Percentiles rank a stretch among this genome's conserved stretches.
Conservation (phyloP, 2,888 invertebrate genomes). For the Torymus auratus region DNA sequence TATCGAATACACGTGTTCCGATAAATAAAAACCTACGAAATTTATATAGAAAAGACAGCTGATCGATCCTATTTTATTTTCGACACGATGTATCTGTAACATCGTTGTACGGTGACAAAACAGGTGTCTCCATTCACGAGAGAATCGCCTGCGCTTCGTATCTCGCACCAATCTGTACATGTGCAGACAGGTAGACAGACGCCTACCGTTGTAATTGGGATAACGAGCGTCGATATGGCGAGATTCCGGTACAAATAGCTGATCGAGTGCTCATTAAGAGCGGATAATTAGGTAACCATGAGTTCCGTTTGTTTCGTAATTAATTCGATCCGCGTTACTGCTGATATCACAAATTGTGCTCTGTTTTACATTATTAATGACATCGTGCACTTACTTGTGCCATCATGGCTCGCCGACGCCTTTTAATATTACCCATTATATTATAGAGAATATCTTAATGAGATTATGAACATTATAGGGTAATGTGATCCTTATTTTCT, state of each 20-base stretch:
- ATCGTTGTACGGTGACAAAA: conserved; percentile 1
- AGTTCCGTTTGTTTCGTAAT: conserved; percentile 29
- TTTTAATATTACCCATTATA: too few species aligned
- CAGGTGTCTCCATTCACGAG: conserved; percentile 6
- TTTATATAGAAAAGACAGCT: too few species aligned
- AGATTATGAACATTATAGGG: too few species aligned
- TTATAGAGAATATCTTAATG: too few species aligned
- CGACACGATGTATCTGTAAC: not conserved
- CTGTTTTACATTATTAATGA: conserved; percentile 33
- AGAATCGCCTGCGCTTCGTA: not conserved
- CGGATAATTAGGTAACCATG: conserved; percentile 34
- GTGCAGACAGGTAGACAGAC: not conserved
- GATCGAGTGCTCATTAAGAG: conserved; percentile 11
- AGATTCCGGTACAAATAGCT: conserved; percentile 32
- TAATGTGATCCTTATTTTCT: too few species aligned
- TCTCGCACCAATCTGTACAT: conserved; percentile 18
- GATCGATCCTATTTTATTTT: too few species aligned
- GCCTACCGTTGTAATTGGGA: conserved; percentile 61
- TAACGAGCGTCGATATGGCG: conserved; percentile 59
- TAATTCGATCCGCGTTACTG: conserved; percentile 10
- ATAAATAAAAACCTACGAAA: too few species aligned
- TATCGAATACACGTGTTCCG: too few species aligned
- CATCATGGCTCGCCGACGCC: too few species aligned
- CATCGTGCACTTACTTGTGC: not conserved
- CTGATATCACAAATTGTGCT: conserved; percentile 25